Evolutionary conservation across 92 coral and sea anemone species (phyloP).

Genomic region (Actinernus sp.): DNA sequence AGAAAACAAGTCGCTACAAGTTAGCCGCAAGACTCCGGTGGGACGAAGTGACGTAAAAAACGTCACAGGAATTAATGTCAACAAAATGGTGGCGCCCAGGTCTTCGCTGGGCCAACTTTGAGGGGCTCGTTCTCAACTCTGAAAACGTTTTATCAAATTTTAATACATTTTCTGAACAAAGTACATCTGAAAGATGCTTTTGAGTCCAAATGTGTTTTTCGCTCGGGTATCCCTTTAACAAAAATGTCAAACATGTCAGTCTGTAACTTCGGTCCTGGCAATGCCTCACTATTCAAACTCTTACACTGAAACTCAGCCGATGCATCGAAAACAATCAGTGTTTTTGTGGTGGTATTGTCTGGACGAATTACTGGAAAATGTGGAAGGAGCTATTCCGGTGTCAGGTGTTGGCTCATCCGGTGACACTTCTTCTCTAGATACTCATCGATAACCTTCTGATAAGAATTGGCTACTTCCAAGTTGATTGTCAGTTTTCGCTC

Average conservation of each 20-base stretch:
- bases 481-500: slow-evolving; percentile 25
- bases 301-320: slow-evolving; percentile 4
- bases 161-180: no score
- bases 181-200: no score
- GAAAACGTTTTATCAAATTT: no score
- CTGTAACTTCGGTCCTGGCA: slow-evolving; percentile 41
- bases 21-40: no score
- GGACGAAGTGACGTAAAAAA: no score
- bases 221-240: no score
- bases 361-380: slow-evolving; percentile 14
- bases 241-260: slow-evolving; percentile 44
- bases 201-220: no score
- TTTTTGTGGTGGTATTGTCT: slow-evolving; percentile 9
- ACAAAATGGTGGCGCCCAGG: no score
- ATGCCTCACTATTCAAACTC: neutral
- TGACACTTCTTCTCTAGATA: slow-evolving; percentile 51
- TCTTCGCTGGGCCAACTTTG: no score
- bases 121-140: no score
- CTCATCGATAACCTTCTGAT: slow-evolving; percentile 60
- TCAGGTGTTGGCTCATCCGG: slow-evolving; percentile 37
- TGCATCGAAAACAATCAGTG: slow-evolving; percentile 1
- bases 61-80: no score
- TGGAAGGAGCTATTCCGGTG: slow-evolving; percentile 45
- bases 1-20: no score
- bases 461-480: slow-evolving; percentile 26